Base-by-base conservation (phyloP, 2,888 invertebrate species). In the Meandrusa payeni region DNA sequence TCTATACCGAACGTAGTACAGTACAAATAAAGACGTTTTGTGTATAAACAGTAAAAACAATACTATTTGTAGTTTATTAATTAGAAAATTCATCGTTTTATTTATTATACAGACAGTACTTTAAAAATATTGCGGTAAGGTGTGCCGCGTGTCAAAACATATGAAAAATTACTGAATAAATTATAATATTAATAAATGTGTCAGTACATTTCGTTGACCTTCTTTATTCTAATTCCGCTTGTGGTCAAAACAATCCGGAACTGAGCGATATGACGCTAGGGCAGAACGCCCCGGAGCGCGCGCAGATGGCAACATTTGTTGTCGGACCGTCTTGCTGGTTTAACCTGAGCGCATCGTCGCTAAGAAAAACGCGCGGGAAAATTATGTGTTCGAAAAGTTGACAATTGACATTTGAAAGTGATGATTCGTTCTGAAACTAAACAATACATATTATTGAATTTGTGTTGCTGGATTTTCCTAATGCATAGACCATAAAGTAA, bases 291-390 rank as follows among this genome's bases (percentile, higher is more conserved):
- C 36, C 41, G 31, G 23, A 40, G 42, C 45, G 40, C 38, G 27
- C 32, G 36, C 43, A 36, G 34, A 32, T 41, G 37, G 37, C 36
- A 45, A 45, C 46, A 46, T 34, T 40, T 48, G 43, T 46, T 41
- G 46, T 42, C 27, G 29, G 44, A 43, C 44, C 48, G 52, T 43
- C 45, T 47, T 37, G 45, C 9, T 23, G 41, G 27, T 31, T 23
- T 32, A 44, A 44, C 38, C 38, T 37, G 26, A 13, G 17, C 33
- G 15, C 26, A 31, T 22, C 40, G 7, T 11, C 11, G 42, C 20
- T 12, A 38, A 39, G 48, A 19, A 42, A 48, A 46, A 12, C 39
- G 48, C 46, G 49, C 50, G 52, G 48, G 52, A 51, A 52, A 47
- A 23, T 22, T 12, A 20, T 6, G 38, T 38, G 32, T 11, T 10